A percentile compares a stretch with the other conserved stretches of the same genome.
Conservation (phyloP, 2,888 invertebrate species). For the Hedychridium roseum region DNA sequence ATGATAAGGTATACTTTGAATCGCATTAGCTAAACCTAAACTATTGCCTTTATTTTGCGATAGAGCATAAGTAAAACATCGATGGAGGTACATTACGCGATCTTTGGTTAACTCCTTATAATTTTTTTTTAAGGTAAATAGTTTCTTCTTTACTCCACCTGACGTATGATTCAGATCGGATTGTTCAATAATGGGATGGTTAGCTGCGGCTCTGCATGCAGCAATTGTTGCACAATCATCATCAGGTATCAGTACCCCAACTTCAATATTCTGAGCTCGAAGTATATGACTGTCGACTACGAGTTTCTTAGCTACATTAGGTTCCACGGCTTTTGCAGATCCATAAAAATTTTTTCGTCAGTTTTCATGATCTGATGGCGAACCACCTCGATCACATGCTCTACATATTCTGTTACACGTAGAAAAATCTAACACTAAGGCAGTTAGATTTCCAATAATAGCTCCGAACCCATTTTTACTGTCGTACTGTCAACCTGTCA, state of each 20-base stretch:
- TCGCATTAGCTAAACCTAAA: conserved; percentile 14
- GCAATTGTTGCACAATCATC: conserved; percentile 38
- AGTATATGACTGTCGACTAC: conserved; percentile 21
- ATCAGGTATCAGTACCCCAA: conserved; percentile 35
- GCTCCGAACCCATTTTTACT: conserved; percentile 37
- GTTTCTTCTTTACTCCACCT: conserved; percentile 22
- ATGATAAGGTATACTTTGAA: conserved; percentile 24
- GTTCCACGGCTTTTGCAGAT: conserved; percentile 44
- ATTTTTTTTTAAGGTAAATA: conserved; percentile 9
- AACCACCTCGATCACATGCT: conserved; percentile 29
- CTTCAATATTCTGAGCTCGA: conserved; percentile 23
- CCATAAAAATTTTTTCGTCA: conserved; percentile 38
- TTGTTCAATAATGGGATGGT: conserved; percentile 29
- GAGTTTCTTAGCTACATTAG: conserved; percentile 29
- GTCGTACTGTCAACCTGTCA: conserved; percentile 34
- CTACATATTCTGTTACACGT: conserved; percentile 37
- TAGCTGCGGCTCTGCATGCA: conserved; percentile 23
- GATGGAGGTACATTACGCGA: conserved; percentile 22
- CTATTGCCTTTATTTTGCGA: conserved; percentile 27
- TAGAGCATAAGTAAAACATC: conserved; percentile 34
- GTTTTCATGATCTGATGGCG: conserved; percentile 26
- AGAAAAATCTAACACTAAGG: conserved; percentile 31
- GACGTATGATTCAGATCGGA: conserved; percentile 36
- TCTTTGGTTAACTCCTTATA: background rate
- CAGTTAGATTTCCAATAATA: conserved; percentile 26